phyloP scores from a whole-genome alignment of 2,888 invertebrate genomes.

The Aporophyla lueneburgensis region DNA sequence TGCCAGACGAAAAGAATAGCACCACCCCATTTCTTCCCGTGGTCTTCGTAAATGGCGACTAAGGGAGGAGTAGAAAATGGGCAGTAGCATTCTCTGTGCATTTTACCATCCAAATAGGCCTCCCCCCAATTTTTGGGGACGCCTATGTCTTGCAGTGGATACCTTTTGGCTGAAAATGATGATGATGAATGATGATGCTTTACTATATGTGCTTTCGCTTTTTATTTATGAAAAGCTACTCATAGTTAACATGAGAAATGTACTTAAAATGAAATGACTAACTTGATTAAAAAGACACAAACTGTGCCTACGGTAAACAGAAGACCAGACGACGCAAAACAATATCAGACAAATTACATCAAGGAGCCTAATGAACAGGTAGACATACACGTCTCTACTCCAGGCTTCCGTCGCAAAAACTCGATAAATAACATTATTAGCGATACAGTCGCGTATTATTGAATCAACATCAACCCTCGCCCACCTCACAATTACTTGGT shows the following conservation, averaged over 20 bases:
- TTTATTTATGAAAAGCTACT: background rate
- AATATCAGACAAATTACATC: conserved; percentile 56
- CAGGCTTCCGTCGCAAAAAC: conserved; percentile 82
- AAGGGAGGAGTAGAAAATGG: no score
- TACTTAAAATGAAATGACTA: background rate
- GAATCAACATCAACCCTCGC: conserved; percentile 85
- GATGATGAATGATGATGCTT: no score
- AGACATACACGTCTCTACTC: conserved; percentile 44
- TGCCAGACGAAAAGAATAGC: no score
- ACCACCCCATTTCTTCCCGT: no score
- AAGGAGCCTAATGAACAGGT: conserved; percentile 43
- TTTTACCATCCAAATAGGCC: no score
- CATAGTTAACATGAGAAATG: background rate
- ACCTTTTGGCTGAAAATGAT: no score
- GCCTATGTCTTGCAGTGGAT: no score
- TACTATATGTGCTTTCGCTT: background rate
- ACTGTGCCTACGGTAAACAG: conserved; percentile 15
- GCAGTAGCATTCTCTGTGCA: no score
- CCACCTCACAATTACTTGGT: conserved; percentile 85
- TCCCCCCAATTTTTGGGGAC: no score
- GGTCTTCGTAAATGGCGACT: no score
- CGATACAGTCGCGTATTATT: conserved; percentile 85
- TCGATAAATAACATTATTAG: conserved; percentile 86
- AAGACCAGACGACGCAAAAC: conserved; percentile 32
- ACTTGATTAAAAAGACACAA: conserved; percentile 10